These are phyloP conservation scores for Procapra przewalskii DNA, from an alignment of 2,113 vertebrate genomes.

Conservation along the genomic window DNA sequence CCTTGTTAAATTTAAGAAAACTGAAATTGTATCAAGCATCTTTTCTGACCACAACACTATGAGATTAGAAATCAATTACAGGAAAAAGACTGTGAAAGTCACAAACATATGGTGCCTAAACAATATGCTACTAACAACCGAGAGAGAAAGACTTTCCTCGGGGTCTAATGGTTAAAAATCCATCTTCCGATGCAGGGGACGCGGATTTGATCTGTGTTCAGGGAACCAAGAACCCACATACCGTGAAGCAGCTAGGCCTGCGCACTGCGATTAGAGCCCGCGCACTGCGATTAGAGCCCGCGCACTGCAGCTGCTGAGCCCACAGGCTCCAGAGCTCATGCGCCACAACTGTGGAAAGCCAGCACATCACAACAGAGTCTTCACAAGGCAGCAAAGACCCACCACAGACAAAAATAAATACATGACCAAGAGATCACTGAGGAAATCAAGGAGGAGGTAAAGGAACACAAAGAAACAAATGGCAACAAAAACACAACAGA, in stretches of 20 bases:
- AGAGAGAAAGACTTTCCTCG: neutral
- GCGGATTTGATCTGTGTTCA: neutral
- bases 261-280: neutral
- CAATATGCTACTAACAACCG: neutral
- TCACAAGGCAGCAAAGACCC: neutral
- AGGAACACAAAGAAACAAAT: neutral
- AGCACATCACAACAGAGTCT: neutral
- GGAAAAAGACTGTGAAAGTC: neutral
- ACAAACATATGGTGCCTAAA: neutral
- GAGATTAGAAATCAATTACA: neutral
- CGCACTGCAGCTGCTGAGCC: neutral
- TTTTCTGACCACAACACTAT: neutral
- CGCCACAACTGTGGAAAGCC: neutral
- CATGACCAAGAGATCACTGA: neutral
- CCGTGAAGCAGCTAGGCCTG: neutral
- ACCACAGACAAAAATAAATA: neutral
- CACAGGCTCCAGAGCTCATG: neutral
- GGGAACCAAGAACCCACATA: neutral
- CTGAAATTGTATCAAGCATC: neutral
- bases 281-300: accelerated
- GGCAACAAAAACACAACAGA: neutral
- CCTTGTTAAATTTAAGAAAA: neutral
- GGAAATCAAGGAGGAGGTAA: neutral
- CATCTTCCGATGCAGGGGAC: neutral
- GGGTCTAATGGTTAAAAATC: neutral